Conservation (phyloP, 2,113 vertebrate species). For the Poeciliopsis prolifica region DNA sequence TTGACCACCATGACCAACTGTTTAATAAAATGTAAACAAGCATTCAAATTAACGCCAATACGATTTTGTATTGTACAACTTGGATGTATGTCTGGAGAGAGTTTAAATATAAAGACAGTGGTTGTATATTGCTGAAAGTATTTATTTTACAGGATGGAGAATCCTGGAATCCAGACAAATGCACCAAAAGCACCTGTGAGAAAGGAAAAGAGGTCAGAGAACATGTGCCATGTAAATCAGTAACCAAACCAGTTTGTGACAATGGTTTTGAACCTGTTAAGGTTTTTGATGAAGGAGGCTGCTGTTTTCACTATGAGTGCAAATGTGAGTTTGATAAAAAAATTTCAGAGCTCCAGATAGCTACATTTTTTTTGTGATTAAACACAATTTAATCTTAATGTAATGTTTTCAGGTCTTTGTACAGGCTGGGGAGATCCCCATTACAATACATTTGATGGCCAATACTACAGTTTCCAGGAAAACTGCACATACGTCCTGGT, state of each 20-base stretch:
- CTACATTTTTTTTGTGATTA: conserved; percentile 3
- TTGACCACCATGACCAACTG: too few relatives aligned
- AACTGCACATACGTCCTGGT: conserved; percentile 92
- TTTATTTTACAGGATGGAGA: conserved; percentile 80
- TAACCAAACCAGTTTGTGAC: conserved; percentile 74
- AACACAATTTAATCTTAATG: background rate
- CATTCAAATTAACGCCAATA: too few relatives aligned
- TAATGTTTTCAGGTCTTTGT: conserved; percentile 84
- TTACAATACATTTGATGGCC: conserved; percentile 91
- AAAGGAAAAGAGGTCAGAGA: conserved; percentile 60
- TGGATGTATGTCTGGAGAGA: too few relatives aligned
- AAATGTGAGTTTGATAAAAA: conserved; percentile 82
- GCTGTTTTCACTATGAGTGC: conserved; percentile 88
- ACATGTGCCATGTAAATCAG: conserved; percentile 58
- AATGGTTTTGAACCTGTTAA: conserved; percentile 77
- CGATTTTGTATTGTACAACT: too few relatives aligned
- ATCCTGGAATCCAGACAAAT: conserved; percentile 78
- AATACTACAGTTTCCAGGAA: conserved; percentile 89
- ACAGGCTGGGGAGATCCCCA: conserved; percentile 91
- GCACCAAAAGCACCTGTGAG: conserved; percentile 78
- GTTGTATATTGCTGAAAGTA: background rate
- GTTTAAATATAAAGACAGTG: too few relatives aligned
- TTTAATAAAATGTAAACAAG: too few relatives aligned
- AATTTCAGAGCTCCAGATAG: background rate
- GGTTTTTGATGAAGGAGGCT: conserved; percentile 78